Base-by-base conservation (phyloP, 2,888 invertebrate species). In the Agonopterix heracliana region DNA sequence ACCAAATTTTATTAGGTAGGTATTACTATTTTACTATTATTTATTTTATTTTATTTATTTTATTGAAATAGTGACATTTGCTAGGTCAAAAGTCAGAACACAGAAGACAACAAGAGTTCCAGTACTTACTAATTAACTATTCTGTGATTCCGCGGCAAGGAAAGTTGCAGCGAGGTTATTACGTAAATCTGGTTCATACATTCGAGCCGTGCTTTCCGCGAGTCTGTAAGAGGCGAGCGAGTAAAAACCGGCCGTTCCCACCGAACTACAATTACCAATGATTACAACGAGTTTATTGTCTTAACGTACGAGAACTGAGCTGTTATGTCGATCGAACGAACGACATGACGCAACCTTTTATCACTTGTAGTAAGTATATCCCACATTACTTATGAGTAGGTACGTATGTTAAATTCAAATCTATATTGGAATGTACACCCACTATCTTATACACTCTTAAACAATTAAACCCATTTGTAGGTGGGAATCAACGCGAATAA, bases 151-250 rank as follows among this genome's bases (percentile, higher is more conserved):
- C 7, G 26, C 26, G 60, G 56, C 61, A 70, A 76, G 74, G 74
- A 78, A 80, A 78, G 77, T 79, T 73, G 71, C 64, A 57, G 57
- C 51, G 56, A 50, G 46, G 51, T 57, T 43, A 57, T 83, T 83
- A 81, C 82, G 79, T 83, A 81, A 82, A 84, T 74, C 70, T 79
- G 71, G 78, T 81, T 77, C 80, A 77, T 59, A 56, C 56, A 60
- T 52, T 13, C 41, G 72, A 72, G 60, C 43, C 9, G 43, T 44
- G 44, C 44, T 43, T 47, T 42, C 51, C 52, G 57, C 54, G 55
- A 51, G 52, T 13, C 41, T 54, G 52, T 36, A 11, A 10, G n/a
- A 38, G 4, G 45, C 63, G 60, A 53, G 58, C 56, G 59, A 54
- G 64, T 67, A 82, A 83, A 82, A 83, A 83, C 78, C 64, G 56